Base-by-base conservation (phyloP, 2,888 invertebrate genomes). In the Athalia rosae region DNA sequence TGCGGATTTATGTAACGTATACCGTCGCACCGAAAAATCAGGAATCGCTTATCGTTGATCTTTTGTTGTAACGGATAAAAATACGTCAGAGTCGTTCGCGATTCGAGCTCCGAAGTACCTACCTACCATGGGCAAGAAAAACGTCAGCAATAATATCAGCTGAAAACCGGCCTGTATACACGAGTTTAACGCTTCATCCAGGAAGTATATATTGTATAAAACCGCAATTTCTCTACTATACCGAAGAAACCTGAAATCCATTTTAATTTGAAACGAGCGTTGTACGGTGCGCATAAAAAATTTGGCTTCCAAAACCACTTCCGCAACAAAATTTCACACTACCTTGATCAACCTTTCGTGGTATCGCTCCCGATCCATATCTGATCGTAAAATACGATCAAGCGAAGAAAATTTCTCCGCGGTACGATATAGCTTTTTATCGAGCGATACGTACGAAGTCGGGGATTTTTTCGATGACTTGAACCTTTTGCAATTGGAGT, bases 221-320 rank as follows among this genome's bases (percentile, higher is more conserved):
- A 71, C 71, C 71, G 71, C 71, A 56, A 47, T 58, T 71, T 71
- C 71, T 56, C 71, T 58, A 41, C 71, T 58, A n/a, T n/a, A 58
- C 13, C 41, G 15, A 43, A 53, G 58, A 58, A 71, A 71, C 71
- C 56, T 71, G 71, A 58, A 58, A 71, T 71, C 71, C 71, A 71
- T 71, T 41, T 71, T 71, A 71, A 71, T 56, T 71, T 45, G 58
- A 56, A 56, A 56, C 56, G 43, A 71, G 43, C 58, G 69, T 71
- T 43, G 56, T 56, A 58, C 58, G 41, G 43, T 15, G 15, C 67
- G 45, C 69, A 45, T 71, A 45, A 71, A 71, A 45, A 43, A 45
- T 58, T 58, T 45, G 41, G 45, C 56, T 58, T 71, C 71, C 56
- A 45, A 71, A 71, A 71, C 71, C 71, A 71, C 56, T 71, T 71